Conservation (phyloP, 2,113 vertebrate genomes). For the Lanius collurio region DNA sequence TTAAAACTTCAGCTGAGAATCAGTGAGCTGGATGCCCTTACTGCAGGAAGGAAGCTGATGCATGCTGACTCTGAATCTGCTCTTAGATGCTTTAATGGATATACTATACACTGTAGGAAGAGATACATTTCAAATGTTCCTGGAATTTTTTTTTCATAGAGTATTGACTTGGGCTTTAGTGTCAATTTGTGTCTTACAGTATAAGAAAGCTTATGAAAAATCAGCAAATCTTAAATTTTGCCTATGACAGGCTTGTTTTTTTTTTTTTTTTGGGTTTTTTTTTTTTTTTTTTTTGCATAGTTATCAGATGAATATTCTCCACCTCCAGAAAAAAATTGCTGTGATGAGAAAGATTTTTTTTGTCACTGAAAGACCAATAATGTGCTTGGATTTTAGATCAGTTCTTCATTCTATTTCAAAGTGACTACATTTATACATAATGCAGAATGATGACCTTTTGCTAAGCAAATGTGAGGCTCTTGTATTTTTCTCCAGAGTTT, state of each 20-base stretch:
- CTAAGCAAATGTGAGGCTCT: background rate
- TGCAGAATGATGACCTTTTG: background rate
- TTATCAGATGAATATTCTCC: background rate
- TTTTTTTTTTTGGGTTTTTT: rapidly evolving
- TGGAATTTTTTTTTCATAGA: background rate
- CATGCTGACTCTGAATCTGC: background rate
- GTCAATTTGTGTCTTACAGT: background rate
- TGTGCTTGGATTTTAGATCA: background rate
- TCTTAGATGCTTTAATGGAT: background rate
- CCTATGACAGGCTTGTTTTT: background rate
- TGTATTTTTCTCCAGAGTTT: background rate
- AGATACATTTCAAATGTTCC: background rate
- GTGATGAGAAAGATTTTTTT: slow-evolving; percentile 1
- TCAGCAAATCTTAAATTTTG: background rate
- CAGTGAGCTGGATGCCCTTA: background rate
- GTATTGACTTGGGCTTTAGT: background rate
- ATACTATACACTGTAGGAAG: background rate
- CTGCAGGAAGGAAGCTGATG: background rate
- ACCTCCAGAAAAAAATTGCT: background rate
- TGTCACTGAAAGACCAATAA: background rate
- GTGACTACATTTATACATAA: background rate
- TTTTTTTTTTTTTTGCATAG: background rate
- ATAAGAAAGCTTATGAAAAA: background rate
- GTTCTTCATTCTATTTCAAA: background rate
- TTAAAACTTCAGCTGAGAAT: background rate